These are phyloP conservation scores for Pygoscelis antarcticus DNA, from an alignment of 2,113 vertebrate species.

Conservation along the genomic window DNA sequence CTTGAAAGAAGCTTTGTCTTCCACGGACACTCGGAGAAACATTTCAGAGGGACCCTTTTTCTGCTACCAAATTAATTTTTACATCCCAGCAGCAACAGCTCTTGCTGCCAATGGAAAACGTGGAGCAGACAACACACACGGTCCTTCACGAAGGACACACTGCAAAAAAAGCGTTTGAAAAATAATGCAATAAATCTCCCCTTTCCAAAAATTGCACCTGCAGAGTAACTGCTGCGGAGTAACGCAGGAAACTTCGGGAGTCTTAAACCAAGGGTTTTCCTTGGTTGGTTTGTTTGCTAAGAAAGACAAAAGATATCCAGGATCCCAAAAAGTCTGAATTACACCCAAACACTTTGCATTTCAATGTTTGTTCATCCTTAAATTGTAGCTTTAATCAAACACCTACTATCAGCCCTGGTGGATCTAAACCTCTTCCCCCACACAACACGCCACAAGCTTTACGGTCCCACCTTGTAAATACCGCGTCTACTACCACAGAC, in stretches of 20 bases:
- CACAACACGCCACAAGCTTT: neutral
- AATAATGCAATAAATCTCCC: neutral
- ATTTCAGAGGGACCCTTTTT: neutral
- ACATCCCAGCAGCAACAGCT: neutral
- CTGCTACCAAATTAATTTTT: neutral
- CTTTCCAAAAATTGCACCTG: neutral
- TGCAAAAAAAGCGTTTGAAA: neutral
- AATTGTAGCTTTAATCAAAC: neutral
- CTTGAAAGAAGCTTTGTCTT: slow-evolving; percentile 20
- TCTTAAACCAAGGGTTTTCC: neutral
- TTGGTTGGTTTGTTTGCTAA: neutral
- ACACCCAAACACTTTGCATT: accelerated
- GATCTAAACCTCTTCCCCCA: neutral
- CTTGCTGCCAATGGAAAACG: accelerated
- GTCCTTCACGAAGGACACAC: accelerated
- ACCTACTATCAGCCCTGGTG: no score
- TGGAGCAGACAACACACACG: accelerated
- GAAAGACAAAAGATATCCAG: neutral
- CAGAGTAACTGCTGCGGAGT: neutral
- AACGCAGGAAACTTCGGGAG: neutral
- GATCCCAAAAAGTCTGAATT: neutral
- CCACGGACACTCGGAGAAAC: accelerated
- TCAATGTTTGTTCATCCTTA: neutral
- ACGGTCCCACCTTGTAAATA: neutral
- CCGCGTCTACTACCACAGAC: accelerated